Evolutionary conservation across 2,113 vertebrate genomes (phyloP).

Genomic region (Serilophus lunatus): DNA sequence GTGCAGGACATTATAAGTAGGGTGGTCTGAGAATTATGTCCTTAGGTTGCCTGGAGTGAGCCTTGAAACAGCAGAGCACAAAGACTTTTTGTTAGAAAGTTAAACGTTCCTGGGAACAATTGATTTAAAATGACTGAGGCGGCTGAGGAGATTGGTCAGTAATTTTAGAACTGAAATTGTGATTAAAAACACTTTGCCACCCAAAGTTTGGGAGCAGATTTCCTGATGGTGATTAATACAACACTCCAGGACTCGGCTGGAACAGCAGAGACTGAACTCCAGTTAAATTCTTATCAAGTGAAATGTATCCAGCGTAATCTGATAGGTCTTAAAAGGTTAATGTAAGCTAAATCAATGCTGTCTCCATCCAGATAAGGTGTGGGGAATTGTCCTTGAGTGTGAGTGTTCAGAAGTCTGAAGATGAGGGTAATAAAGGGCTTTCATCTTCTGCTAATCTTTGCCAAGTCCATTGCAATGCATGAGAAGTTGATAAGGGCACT

Average conservation of each 20-base stretch:
- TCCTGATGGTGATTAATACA: slow-evolving; percentile 35
- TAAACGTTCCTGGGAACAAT: not conserved
- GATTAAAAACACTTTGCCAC: slow-evolving; percentile 45
- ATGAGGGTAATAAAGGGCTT: slow-evolving; percentile 40
- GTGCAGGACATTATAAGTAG: not conserved
- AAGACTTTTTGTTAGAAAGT: not conserved
- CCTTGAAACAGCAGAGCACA: not conserved
- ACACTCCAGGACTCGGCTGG: not conserved
- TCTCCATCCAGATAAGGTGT: slow-evolving; percentile 15
- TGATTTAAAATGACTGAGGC: not conserved
- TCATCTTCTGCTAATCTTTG: slow-evolving; percentile 12
- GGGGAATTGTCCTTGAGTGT: slow-evolving; percentile 59
- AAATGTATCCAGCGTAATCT: slow-evolving; percentile 48
- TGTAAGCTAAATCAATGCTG: slow-evolving; percentile 63
- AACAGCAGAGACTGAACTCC: not conserved
- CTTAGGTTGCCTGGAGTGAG: not conserved
- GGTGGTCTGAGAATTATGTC: not conserved
- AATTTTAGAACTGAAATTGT: slow-evolving; percentile 49
- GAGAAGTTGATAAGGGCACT: not conserved
- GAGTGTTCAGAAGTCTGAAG: slow-evolving; percentile 3
- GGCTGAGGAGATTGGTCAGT: not conserved
- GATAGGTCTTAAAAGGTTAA: slow-evolving; percentile 67
- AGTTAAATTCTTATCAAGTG: slow-evolving; percentile 45
- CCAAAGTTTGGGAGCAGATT: not conserved
- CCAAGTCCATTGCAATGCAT: not conserved